Conservation (phyloP, 1,140 invertebrate species). For the Luehdorfia chinensis region DNA sequence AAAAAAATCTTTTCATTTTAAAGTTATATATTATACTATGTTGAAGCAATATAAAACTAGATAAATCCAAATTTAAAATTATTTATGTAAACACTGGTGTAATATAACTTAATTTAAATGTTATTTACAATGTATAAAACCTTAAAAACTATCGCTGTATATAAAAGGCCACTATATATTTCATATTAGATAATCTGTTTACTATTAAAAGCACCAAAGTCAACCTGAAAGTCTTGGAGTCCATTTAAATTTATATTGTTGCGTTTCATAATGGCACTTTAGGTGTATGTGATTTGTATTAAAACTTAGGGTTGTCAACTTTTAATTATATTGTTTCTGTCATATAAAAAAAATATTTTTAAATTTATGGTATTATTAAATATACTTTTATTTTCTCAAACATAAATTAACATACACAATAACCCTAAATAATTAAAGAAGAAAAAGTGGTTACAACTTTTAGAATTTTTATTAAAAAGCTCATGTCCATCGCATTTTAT, state of each 20-base stretch:
- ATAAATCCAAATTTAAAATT: slow-evolving; percentile 9
- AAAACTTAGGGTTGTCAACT: no score
- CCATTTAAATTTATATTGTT: slow-evolving; percentile 5
- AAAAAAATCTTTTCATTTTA: slow-evolving; percentile 46
- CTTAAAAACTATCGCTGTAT: slow-evolving; percentile 17
- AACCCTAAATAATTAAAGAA: slow-evolving; percentile 17
- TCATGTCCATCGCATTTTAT: slow-evolving; percentile 30
- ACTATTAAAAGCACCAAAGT: slow-evolving; percentile 50
- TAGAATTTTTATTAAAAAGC: slow-evolving; percentile 31
- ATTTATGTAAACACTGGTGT: slow-evolving; percentile 28
- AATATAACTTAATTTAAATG: slow-evolving; percentile 25
- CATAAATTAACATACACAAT: slow-evolving; percentile 10
- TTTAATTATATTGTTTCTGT: no score
- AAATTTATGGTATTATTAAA: no score
- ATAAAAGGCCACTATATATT: slow-evolving; percentile 26
- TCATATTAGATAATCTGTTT: slow-evolving; percentile 29
- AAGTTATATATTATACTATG: slow-evolving; percentile 34
- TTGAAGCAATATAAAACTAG: slow-evolving; percentile 27
- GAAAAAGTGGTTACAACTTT: slow-evolving; percentile 8
- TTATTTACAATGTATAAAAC: slow-evolving; percentile 54
- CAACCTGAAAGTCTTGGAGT: not conserved
- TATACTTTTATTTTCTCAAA: no score
- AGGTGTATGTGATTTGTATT: no score
- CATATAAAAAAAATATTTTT: no score
- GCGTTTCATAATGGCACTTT: slow-evolving; percentile 8